These are phyloP conservation scores for Chymomyza caudatula DNA, from an alignment of 2,888 invertebrate species.

Conservation along the genomic window DNA sequence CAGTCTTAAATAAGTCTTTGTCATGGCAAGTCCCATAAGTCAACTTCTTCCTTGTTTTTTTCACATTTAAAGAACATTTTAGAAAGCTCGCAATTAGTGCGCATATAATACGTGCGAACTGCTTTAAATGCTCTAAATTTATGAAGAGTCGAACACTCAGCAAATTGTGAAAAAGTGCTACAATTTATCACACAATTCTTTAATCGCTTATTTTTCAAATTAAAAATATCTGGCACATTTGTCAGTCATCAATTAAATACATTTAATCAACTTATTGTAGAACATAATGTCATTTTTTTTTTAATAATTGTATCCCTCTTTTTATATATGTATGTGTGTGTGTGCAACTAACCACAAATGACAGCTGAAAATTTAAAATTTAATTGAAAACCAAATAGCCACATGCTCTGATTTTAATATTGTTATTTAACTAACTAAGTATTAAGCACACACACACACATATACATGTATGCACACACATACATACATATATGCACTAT, in stretches of 20 bases:
- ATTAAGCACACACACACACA: neutral
- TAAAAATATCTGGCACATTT: neutral
- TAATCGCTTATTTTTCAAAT: neutral
- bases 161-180: neutral
- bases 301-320: neutral
- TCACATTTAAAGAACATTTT: too few species aligned
- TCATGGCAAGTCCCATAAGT: too few species aligned
- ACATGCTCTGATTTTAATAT: neutral
- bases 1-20: too few species aligned
- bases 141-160: neutral
- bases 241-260: constrained; percentile 15
- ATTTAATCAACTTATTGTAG: constrained; percentile 41
- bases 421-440: neutral
- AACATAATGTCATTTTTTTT: neutral
- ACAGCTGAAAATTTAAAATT: constrained; percentile 22
- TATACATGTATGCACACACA: neutral
- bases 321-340: neutral
- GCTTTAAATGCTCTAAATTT: too few species aligned
- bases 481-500: neutral
- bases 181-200: neutral
- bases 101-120: too few species aligned
- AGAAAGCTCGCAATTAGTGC: too few species aligned
- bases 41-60: too few species aligned
- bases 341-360: constrained; percentile 30
- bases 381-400: constrained; percentile 16